Base-by-base conservation (phyloP, 1,140 invertebrate species). In the Penaeus indicus region DNA sequence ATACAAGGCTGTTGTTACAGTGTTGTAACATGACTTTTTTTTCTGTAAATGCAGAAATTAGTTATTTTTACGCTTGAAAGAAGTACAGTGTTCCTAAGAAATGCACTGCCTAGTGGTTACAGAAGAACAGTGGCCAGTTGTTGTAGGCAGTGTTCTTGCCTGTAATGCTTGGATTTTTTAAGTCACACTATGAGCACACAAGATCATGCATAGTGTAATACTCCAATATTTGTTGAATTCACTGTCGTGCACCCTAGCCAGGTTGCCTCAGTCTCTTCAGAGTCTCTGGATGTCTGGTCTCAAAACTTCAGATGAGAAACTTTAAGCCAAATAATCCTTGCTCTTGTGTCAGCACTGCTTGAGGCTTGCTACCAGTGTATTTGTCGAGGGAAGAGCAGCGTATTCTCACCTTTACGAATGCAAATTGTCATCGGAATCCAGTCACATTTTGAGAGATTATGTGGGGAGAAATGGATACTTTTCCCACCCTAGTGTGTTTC, bases 311-410 rank as follows among this genome's bases (percentile, higher is more conserved):
- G 27, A 63, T 32, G 38, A 62, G 62, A 32, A 32, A 72, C 8
- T 80, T 80, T 80, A 60, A 80, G 78, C 78, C 78, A 80, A 54
- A 54, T 54, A 54, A 54, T 54, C 54, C 54, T 54, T 54, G 64
- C 72, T 85, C 72, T 63, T 78, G 84, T 22, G 78, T 38, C 69
- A 79, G 69, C 84, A 85, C 84, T 85, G 69, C 84, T 85, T 85
- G 54, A 85, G 84, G 84, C 84, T 85, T 85, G 69, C 84, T 75
- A 85, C 84, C 75, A 85, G 47, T 85, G 72, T 85, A 69, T 54
- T 38, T 78, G 84, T 78, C 63, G 60, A 79, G 61, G 47, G 60
- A 84, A 85, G 84, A 85, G 54, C 67, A 85, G 84, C 72, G 77
- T 42, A 54, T 75, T 60, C 72, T 54, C 84, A 78, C 75, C 42